A percentile compares a stretch with the other conserved stretches of the same genome.
These are phyloP conservation scores for Caenorhabditis remanei DNA, from an alignment of 1,140 invertebrate genomes.

Conservation along the genomic window DNA sequence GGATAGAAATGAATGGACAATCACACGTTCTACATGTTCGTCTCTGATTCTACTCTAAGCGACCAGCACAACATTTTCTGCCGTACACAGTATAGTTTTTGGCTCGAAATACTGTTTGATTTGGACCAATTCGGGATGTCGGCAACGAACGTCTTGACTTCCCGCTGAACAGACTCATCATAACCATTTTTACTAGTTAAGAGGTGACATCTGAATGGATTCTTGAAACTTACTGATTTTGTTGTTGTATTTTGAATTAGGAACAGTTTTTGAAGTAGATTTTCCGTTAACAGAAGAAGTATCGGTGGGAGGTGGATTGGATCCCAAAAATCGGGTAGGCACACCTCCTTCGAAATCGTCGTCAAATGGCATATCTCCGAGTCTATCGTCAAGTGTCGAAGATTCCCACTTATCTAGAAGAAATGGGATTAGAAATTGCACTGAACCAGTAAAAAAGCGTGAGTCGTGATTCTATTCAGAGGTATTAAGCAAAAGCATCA, in stretches of 20 bases:
- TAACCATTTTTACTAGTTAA: not conserved
- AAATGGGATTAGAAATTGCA: not conserved
- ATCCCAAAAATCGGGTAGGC: slow-evolving; percentile 17
- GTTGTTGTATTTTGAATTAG: slow-evolving; percentile 1
- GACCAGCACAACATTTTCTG: slow-evolving; percentile 35
- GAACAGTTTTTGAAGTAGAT: not conserved
- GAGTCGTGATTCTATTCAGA: no score
- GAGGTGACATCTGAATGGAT: not conserved
- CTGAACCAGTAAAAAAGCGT: not conserved
- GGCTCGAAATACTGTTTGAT: slow-evolving; percentile 44
- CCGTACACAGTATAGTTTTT: slow-evolving; percentile 46
- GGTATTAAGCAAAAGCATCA: no score
- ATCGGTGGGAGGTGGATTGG: not conserved
- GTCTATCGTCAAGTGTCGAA: not conserved
- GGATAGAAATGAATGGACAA: not conserved
- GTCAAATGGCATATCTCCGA: not conserved
- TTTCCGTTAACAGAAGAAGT: no score
- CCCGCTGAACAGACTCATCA: slow-evolving; percentile 34
- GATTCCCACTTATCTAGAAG: slow-evolving; percentile 28
- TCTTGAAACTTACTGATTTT: slow-evolving; percentile 7
- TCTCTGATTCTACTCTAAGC: not conserved
- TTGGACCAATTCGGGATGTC: slow-evolving; percentile 40
- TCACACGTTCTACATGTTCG: not conserved
- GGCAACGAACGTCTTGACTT: slow-evolving; percentile 42
- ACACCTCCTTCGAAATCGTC: slow-evolving; percentile 28